Evolutionary conservation across 2,888 invertebrate genomes (phyloP).

Genomic region (Stomorhina lunata): DNA sequence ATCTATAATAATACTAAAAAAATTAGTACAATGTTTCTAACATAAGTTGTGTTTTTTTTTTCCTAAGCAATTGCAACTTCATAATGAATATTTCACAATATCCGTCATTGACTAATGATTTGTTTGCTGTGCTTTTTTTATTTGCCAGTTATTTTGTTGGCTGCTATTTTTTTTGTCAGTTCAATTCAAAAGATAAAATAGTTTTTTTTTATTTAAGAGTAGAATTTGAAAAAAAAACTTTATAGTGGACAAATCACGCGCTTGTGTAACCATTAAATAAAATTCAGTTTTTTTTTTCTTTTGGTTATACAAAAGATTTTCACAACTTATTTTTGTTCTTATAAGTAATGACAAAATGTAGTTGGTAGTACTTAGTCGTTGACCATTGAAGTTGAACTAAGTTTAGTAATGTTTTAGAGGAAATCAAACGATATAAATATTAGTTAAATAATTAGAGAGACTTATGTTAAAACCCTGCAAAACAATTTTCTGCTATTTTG

Average conservation of each 20-base stretch:
- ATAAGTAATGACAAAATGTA: constrained; percentile 42
- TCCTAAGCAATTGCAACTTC: neutral
- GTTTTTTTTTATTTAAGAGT: too few relatives aligned
- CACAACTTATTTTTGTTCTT: constrained; percentile 48
- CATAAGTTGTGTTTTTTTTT: neutral
- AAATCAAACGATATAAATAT: neutral
- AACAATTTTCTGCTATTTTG: too few relatives aligned
- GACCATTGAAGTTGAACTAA: constrained; percentile 1
- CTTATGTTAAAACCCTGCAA: neutral
- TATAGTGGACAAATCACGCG: constrained; percentile 61
- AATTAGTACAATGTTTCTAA: constrained; percentile 23
- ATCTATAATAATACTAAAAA: neutral
- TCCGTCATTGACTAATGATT: constrained; percentile 65
- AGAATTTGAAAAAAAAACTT: neutral
- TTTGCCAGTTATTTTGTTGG: neutral
- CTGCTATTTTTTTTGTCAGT: too few relatives aligned
- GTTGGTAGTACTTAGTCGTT: too few relatives aligned
- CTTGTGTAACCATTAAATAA: constrained; percentile 57
- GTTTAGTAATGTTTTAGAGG: neutral
- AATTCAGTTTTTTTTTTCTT: constrained; percentile 10
- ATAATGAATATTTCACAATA: constrained; percentile 64
- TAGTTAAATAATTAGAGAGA: neutral
- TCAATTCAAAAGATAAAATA: neutral
- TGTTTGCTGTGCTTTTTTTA: constrained; percentile 25
- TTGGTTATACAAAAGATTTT: constrained; percentile 6